Evolutionary conservation across 1,140 invertebrate species (phyloP), one percentile per base, ranked within the genome.

Genomic region (Zaprionus capensis): DNA sequence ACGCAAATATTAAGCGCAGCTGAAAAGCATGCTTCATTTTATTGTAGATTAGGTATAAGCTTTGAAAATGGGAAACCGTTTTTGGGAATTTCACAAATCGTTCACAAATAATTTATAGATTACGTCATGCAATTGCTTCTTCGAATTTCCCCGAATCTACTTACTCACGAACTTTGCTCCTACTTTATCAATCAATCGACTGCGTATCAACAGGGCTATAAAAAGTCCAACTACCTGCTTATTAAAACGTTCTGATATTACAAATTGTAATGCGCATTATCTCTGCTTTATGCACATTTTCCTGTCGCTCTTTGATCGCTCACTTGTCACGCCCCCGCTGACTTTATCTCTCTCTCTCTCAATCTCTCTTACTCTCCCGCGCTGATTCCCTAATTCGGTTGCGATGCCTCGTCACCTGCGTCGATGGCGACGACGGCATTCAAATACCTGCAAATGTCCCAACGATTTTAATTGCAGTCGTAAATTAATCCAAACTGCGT

Each of bases 401-500:
- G 51, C 71, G 64, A 62, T 56, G 38, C 36, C 49, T 70, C 44
- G 75, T 79, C 85, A 87, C 57, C 66, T 75, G 73, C 69, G 38
- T 64, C 71, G 57, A 65, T 75, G 80, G 84, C 58, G 20, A 49
- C n/a, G 46, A 58, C 59, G 57, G 46, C 58, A 55, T 63, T 24
- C 68, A 71, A 76, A 76, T 71, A 28, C 34, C 55, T 28, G 65
- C 49, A 76, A 75, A 71, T 70, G 77, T 77, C 78, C 80, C 84
- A 57, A 79, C 64, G 75, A 71, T 88, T 91, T 91, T 87, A 88
- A 91, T 91, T 91, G 87, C 84, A 59, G 72, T 91, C 88, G 87
- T 91, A 91, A 91, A 91, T 91, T 91, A 91, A 91, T 91, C 87
- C 88, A 36, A 76, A 90, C 56, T 81, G 85, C 81, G 84, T 81